phyloP scores from a whole-genome alignment of 2,888 invertebrate genomes.

The Macaria liturata region DNA sequence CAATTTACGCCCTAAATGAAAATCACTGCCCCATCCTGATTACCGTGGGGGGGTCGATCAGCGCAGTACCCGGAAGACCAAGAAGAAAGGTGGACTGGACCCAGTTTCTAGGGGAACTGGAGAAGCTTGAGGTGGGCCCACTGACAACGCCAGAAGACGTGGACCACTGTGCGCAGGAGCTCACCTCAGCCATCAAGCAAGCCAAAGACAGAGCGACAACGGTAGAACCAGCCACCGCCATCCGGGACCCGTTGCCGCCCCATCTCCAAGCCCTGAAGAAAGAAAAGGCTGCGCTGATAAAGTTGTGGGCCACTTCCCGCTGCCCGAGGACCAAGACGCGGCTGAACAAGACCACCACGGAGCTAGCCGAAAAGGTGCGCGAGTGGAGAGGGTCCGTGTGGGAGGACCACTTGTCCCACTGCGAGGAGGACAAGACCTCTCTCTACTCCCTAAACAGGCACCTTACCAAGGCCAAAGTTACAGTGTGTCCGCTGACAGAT shows the following conservation, averaged over 20 bases:
- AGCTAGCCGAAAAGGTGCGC: background rate
- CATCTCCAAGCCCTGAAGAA: background rate
- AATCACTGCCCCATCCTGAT: background rate
- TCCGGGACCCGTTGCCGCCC: background rate
- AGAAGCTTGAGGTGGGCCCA: background rate
- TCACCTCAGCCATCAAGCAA: background rate
- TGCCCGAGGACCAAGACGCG: background rate
- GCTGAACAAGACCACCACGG: background rate
- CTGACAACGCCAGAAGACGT: background rate
- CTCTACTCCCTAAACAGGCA: background rate
- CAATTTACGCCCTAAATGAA: background rate
- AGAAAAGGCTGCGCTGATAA: background rate
- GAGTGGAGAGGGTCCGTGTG: background rate
- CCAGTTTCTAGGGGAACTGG: background rate
- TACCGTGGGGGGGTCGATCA: background rate
- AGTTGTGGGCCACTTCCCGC: background rate
- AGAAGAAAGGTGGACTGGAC: background rate
- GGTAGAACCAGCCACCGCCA: background rate
- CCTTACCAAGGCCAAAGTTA: background rate
- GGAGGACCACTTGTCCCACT: background rate
- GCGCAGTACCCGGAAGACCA: background rate
- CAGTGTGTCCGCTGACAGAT: background rate
- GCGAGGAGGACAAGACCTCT: background rate
- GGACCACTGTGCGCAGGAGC: background rate
- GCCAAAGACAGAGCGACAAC: background rate